phyloP scores from a whole-genome alignment of 2,888 invertebrate genomes.

The Lypha dubia region DNA sequence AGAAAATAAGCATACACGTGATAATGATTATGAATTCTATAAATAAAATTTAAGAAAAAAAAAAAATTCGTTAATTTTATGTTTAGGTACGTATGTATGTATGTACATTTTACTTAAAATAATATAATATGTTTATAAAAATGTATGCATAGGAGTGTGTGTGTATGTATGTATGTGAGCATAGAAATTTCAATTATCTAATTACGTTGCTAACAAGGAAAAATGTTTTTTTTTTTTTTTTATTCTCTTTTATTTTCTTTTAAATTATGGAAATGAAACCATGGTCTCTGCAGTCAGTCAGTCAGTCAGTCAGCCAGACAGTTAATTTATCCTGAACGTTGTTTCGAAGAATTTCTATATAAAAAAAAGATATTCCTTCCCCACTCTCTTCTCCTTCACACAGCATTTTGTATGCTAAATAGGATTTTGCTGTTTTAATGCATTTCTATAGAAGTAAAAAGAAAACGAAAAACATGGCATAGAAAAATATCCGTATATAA shows the following conservation, averaged over 20 bases:
- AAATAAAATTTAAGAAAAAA: too few species aligned
- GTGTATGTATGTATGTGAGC: neutral
- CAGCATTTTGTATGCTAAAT: conserved; percentile 1
- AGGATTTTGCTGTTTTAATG: conserved; percentile 32
- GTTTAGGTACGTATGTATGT: neutral
- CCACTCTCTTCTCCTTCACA: neutral
- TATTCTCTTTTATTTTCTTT: conserved; percentile 10
- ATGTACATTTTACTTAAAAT: neutral
- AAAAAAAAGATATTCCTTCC: neutral
- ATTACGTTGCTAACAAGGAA: conserved; percentile 40
- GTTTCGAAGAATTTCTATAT: conserved; percentile 3
- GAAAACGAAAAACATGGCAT: neutral
- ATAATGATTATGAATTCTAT: neutral
- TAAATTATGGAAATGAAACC: conserved; percentile 21
- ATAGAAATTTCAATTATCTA: conserved; percentile 64
- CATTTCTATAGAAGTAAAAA: conserved; percentile 17
- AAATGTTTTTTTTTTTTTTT: neutral
- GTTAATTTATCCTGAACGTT: conserved; percentile 47
- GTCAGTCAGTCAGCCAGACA: neutral
- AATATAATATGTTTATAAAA: neutral
- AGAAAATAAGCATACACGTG: neutral
- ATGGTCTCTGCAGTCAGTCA: neutral
- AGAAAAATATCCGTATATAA: too few species aligned
- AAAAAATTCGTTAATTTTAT: neutral
- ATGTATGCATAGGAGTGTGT: too few species aligned